Percentiles rank a stretch among this genome's conserved stretches.
phyloP scores from a whole-genome alignment of 2,113 vertebrate genomes.

The Scortum barcoo region DNA sequence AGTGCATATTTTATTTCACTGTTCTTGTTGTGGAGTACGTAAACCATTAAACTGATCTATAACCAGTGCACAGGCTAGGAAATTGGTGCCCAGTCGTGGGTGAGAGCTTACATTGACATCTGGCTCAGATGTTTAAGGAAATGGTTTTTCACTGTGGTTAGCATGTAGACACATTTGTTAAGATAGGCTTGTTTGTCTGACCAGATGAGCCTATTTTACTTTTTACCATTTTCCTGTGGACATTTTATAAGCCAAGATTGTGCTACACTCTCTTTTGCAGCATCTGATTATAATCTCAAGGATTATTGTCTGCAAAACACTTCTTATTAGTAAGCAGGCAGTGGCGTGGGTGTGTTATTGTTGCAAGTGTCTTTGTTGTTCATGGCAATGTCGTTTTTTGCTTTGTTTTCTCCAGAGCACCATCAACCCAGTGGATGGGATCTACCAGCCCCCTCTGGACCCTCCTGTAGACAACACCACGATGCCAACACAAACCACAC shows the following conservation, averaged over 20 bases:
- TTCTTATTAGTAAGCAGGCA: conserved; percentile 42
- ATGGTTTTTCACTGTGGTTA: conserved; percentile 26
- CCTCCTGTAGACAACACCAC: conserved; percentile 87
- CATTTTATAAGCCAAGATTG: not conserved
- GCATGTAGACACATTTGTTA: not conserved
- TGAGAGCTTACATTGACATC: not conserved
- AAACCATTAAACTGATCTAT: conserved; percentile 12
- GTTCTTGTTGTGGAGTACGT: conserved; percentile 17
- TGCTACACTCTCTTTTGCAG: not conserved
- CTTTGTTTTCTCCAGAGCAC: conserved; percentile 89
- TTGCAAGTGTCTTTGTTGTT: conserved; percentile 18
- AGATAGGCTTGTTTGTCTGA: not conserved
- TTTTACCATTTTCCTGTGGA: not conserved
- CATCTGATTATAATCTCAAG: not conserved
- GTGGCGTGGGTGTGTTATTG: conserved; percentile 1
- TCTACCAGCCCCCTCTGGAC: conserved; percentile 94
- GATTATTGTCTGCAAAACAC: not conserved
- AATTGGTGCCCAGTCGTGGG: not conserved
- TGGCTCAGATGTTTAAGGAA: not conserved
- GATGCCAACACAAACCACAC: conserved; percentile 96
- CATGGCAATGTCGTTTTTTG: conserved; percentile 28
- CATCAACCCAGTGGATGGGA: conserved; percentile 98
- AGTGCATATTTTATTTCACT: conserved; percentile 32
- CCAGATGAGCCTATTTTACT: not conserved
- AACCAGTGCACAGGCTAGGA: not conserved